Percentiles rank a stretch among this genome's conserved stretches.
Evolutionary conservation across 1,140 invertebrate species (phyloP).

Genomic region (Metopolophium dirhodum): DNA sequence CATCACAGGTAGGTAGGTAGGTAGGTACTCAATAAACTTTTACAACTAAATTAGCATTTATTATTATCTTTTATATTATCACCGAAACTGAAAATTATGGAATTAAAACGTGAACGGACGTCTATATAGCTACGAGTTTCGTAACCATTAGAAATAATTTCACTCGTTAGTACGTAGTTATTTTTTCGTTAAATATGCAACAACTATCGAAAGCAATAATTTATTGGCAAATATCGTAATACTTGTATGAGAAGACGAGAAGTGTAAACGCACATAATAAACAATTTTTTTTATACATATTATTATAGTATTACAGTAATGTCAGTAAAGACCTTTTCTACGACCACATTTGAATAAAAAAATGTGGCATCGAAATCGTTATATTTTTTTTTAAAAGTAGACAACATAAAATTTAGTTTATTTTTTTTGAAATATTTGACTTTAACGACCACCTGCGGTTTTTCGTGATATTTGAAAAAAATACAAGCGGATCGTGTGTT

Average conservation of each 20-base stretch:
- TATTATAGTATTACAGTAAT: too few relatives aligned
- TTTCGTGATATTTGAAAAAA: neutral
- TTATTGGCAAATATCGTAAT: neutral
- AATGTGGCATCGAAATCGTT: neutral
- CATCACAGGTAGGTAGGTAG: neutral
- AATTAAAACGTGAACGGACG: neutral
- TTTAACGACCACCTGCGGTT: neutral
- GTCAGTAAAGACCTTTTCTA: neutral
- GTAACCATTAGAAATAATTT: neutral
- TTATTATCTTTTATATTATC: neutral
- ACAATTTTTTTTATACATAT: neutral
- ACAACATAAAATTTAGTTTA: neutral
- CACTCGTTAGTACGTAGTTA: neutral
- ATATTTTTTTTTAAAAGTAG: neutral
- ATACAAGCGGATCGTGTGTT: neutral
- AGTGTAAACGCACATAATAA: neutral
- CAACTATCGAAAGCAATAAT: neutral
- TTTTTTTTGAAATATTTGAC: neutral
- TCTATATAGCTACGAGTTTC: neutral
- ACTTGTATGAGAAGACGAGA: neutral
- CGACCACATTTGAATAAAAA: neutral
- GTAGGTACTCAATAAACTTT: neutral
- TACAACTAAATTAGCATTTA: neutral
- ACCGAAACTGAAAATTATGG: neutral
- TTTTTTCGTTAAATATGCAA: neutral